phyloP scores from a whole-genome alignment of 2,888 invertebrate species.

The Thera britannica region DNA sequence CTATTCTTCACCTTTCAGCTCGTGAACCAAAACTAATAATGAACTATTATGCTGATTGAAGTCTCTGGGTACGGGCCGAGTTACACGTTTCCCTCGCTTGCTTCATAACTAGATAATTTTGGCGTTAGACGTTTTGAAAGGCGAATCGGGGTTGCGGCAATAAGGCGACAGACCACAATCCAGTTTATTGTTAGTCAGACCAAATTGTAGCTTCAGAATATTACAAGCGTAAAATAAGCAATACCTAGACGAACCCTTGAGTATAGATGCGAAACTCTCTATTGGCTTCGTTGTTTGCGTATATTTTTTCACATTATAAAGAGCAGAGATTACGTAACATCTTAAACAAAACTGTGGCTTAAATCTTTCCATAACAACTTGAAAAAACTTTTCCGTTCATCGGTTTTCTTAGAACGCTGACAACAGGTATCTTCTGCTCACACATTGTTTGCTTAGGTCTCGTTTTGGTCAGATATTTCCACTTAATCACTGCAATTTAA shows the following conservation, averaged over 20 bases:
- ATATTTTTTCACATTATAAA: no score
- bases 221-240: constrained; percentile 17
- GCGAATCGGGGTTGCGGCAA: constrained; percentile 43
- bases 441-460: no score
- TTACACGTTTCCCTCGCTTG: constrained; percentile 4
- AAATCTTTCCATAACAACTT: no score
- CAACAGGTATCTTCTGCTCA: no score
- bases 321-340: no score
- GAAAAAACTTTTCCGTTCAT: no score
- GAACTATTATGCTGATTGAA: background rate
- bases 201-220: constrained; percentile 48
- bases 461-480: no score
- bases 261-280: constrained; percentile 13
- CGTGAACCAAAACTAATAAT: no score
- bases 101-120: constrained; percentile 27
- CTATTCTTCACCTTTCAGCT: no score
- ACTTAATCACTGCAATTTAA: no score
- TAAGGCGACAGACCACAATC: constrained; percentile 45
- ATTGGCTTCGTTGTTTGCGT: background rate
- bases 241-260: background rate
- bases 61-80: background rate
- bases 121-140: constrained; percentile 39
- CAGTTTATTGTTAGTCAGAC: constrained; percentile 48
- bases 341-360: no score
- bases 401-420: no score